Conservation (phyloP, 2,113 vertebrate genomes). For the Elephas maximus region DNA sequence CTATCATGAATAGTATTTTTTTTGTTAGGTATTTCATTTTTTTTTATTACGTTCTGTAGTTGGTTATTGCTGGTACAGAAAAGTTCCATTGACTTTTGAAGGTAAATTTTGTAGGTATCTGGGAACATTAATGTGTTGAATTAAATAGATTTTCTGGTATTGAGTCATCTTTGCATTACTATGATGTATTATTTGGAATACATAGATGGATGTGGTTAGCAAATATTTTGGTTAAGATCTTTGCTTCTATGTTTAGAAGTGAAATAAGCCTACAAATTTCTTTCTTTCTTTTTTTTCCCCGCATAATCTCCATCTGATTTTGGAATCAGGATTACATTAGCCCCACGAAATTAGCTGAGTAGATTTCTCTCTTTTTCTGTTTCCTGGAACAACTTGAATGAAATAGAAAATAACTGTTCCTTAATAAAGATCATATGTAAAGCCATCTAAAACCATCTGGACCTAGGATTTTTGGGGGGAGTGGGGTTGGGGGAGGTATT, state of each 20-base stretch:
- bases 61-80: neutral
- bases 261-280: neutral
- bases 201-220: neutral
- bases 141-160: neutral
- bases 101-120: neutral
- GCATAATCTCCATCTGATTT: neutral
- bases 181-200: slow-evolving; percentile 26
- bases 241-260: neutral
- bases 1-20: neutral
- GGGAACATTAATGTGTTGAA: neutral
- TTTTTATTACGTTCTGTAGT: slow-evolving; percentile 7
- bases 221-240: slow-evolving; percentile 37
- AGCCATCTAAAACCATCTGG: neutral
- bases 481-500: neutral
- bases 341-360: neutral
- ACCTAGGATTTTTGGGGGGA: neutral
- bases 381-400: neutral
- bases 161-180: slow-evolving; percentile 20
- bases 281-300: neutral
- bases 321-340: slow-evolving; percentile 6
- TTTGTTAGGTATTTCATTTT: neutral
- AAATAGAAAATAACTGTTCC: slow-evolving; percentile 3
- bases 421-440: neutral
- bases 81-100: neutral
- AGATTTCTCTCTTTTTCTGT: slow-evolving; percentile 7